Evolutionary conservation across 2,797 vertebrate genomes (phyloP), one percentile per base, ranked within the genome.

Genomic region (Myotis pilosus): DNA sequence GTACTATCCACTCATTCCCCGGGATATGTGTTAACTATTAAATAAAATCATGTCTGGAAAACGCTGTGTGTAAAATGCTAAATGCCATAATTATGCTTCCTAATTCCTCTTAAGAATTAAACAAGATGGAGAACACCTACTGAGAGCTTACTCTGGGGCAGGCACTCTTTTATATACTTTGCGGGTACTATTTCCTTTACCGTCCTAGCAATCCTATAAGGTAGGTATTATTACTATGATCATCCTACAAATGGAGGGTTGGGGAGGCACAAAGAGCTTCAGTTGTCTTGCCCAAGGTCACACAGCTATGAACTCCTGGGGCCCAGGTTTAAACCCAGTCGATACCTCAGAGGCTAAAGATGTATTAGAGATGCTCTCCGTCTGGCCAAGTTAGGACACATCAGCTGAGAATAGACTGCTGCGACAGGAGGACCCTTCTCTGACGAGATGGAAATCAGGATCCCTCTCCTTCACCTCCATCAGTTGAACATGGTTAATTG

Each of bases 41-140:
- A 86, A 66, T 90, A 87, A 86, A 89, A 47, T 75, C 13, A 69
- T 49, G 55, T 87, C 53, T 71, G 33, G 53, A 87, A 80, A 82
- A 92, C 60, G 10, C 8, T 87, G n/a, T 57, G 7, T 71, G 47
- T 57, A 62, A 92, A 89, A 90, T 78, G 62, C 69, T 49, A 53
- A 94, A 71, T 64, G 53, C 28, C n/a, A 22, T 51, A 57, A 72
- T 62, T 33, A 62, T 36, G 47, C 16, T 81, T 81, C 44, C 51
- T 38, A 82, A 81, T 71, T 75, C 4, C 41, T 68, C 75, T 78
- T 68, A 81, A 71, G 60, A 71, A 75, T 22, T 86, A 20, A 79
- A 2, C 10, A 66, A 19, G 25, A 49, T 1, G 16, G 51, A 74
- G 13, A 86, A 44, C 22, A 13, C 9, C 60, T 49, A 17, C 28